Evolutionary conservation across 2,888 invertebrate genomes (phyloP), one percentile per base, ranked within the genome.

Genomic region (Polydesmus complanatus): DNA sequence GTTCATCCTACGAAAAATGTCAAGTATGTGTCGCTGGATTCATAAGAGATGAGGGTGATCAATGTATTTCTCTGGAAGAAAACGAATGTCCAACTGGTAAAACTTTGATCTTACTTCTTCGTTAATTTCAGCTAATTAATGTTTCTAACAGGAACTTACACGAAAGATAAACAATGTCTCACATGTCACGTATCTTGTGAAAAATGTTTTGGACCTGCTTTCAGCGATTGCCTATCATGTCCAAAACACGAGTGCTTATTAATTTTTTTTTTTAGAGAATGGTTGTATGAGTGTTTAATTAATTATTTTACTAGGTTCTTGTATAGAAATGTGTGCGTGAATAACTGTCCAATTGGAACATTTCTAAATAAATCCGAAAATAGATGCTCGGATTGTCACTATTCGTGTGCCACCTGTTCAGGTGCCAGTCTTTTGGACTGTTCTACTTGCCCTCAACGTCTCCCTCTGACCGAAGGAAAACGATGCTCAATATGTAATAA

Each of bases 161-260:
- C 22, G 14, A 48, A 52, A 23, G 22, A 49, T 18, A 60, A 48
- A 1, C 25, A 60, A 52, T 90, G 90, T 73, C 81, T 83, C 47
- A 80, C 83, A 56, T 90, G 90, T 71, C 87, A 90, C 74, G 74
- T 81, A 56, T 81, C 84, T 25, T 90, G 90, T 72, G 84, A 85
- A 69, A 86, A 88, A 25, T 90, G 90, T 73, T 82, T 81, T 67
- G 89, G 88, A 27, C 81, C 86, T 19, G 81, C 83, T 37, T 84
- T 84, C 68, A 79, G 82, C 25, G 85, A 88, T 69, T 92, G 91
- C 75, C 85, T 89, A 68, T 82, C 85, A 18, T 92, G 92, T 74
- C 83, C 83, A 63, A 76, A 82, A 48, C 84, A 85, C 56, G 80
- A 80, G 63, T 87, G 82, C 27, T 54, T 49, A 5, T n/a, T 22